These are phyloP conservation scores for Nothocercus julius DNA, from an alignment of 2,113 vertebrate genomes.

Conservation along the genomic window DNA sequence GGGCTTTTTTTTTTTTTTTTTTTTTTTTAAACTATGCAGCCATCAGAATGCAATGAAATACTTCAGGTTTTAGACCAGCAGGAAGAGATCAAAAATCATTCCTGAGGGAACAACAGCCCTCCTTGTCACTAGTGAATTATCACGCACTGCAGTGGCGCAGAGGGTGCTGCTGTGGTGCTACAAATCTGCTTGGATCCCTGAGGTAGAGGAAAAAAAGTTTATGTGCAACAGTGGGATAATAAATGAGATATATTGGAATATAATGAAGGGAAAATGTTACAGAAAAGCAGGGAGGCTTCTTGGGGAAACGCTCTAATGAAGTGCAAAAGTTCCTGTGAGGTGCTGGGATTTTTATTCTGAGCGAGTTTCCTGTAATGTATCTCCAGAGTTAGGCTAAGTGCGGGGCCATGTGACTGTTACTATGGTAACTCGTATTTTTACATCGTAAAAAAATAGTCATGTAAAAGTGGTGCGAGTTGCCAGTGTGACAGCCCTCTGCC, in stretches of 20 bases:
- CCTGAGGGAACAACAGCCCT: neutral
- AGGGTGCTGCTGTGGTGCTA: neutral
- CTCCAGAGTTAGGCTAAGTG: constrained; percentile 52
- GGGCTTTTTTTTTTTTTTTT: neutral
- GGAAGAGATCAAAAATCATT: constrained; percentile 23
- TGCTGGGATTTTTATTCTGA: neutral
- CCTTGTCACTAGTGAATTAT: neutral
- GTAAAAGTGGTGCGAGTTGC: constrained; percentile 18
- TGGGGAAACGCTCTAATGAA: neutral
- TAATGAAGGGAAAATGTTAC: neutral
- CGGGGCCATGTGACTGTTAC: constrained; percentile 43
- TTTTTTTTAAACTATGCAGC: neutral
- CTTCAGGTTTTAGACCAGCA: neutral
- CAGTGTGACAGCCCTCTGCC: constrained; percentile 1
- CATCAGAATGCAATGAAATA: neutral
- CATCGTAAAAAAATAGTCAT: constrained; percentile 53
- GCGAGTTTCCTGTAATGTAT: neutral
- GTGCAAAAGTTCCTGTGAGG: rapidly evolving
- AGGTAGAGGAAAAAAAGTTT: neutral
- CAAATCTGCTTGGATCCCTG: neutral
- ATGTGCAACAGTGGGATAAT: neutral
- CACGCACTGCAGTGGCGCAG: neutral
- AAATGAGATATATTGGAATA: neutral
- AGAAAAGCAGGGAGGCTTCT: neutral
- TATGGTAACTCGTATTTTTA: constrained; percentile 65